These are phyloP conservation scores for Gymnoscopelus braueri DNA, from an alignment of 2,797 vertebrate genomes.

Conservation along the genomic window DNA sequence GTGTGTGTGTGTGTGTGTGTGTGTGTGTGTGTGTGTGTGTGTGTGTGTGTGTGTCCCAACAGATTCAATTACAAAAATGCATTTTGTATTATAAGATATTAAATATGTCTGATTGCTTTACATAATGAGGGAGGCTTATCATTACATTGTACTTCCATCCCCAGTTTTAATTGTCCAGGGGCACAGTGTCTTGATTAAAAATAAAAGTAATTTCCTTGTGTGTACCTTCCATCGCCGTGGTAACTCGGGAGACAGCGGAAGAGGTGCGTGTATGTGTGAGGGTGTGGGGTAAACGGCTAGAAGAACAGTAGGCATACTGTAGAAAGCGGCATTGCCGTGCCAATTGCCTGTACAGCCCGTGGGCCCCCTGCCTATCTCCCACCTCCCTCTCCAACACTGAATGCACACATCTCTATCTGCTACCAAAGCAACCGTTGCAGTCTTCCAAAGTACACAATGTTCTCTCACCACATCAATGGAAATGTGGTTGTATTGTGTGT, in stretches of 20 bases:
- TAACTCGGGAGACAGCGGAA: slow-evolving; percentile 53
- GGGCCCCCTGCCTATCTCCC: slow-evolving; percentile 13
- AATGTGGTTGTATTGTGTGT: slow-evolving; percentile 18
- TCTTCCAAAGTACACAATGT: slow-evolving; percentile 43
- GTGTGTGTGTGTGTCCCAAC: background rate
- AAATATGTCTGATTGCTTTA: too few species aligned
- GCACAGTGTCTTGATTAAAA: slow-evolving; percentile 16
- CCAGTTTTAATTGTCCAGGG: slow-evolving; percentile 31
- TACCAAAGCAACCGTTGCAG: slow-evolving; percentile 52
- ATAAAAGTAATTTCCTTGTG: slow-evolving; percentile 8
- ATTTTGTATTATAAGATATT: too few species aligned
- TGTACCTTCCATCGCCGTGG: slow-evolving; percentile 50
- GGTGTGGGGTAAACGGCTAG: slow-evolving; percentile 39
- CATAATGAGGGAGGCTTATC: slow-evolving; percentile 6
- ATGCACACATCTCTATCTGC: slow-evolving; percentile 44
- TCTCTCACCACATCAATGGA: slow-evolving; percentile 13
- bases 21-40: too few species aligned
- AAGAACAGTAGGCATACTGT: slow-evolving; percentile 50
- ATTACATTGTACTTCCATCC: slow-evolving; percentile 11
- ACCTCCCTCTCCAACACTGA: slow-evolving; percentile 9
- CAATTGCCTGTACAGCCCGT: slow-evolving; percentile 28
- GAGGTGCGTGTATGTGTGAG: slow-evolving; percentile 17
- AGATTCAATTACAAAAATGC: too few species aligned
- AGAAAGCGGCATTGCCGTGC: slow-evolving; percentile 57
- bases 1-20: too few species aligned